Base-by-base conservation (phyloP, 2,113 vertebrate species). In the Penelope pileata region DNA sequence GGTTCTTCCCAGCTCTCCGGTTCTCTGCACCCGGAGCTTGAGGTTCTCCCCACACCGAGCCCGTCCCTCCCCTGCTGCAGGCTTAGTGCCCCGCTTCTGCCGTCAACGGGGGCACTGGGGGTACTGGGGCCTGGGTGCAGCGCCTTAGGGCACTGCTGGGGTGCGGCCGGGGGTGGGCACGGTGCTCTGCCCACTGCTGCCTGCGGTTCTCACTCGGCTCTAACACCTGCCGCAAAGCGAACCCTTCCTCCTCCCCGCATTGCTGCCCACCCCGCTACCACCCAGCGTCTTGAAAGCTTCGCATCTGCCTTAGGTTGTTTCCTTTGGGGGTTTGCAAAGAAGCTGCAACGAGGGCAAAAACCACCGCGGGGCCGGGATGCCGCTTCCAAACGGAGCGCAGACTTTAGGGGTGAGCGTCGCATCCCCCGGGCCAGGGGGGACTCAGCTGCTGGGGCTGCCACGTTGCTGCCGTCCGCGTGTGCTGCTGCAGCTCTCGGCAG, bases 391-490 rank as follows among this genome's bases (percentile, higher is more conserved):
- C 0, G 11, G 34, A 26, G 17, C 2, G 1, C 3, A 4, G 50
- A 26, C 16, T 36, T 34, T 38, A 17, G 36, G 30, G 62, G 34
- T 38, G n/a, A 56, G 8, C 9, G 4, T 27, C 0, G 0, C 21
- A 6, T 7, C 34, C 43, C 51, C 6, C 26, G 2, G 50, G 53
- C 9, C 64, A n/a, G 75, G 56, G 48, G 56, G 70, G 34, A 19
- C 40, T 58, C 22, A 2, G 70, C 67, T 60, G 87, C 53, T 21
- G 69, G 43, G 66, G 38, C 2, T 32, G 79, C 36, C 51, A 19
- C 0, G 4, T 21, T 54, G 15, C 59, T 74, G 43, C 48, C 53
- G 4, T 0, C 7, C 63, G 10, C 9, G 0, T 3, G 1, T 6
- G 27, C 36, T 79, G 42, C 45, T 82, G 68, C 17, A 50, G 64